Evolutionary conservation across 2,888 invertebrate genomes (phyloP).

Genomic region (Colletes collaris): DNA sequence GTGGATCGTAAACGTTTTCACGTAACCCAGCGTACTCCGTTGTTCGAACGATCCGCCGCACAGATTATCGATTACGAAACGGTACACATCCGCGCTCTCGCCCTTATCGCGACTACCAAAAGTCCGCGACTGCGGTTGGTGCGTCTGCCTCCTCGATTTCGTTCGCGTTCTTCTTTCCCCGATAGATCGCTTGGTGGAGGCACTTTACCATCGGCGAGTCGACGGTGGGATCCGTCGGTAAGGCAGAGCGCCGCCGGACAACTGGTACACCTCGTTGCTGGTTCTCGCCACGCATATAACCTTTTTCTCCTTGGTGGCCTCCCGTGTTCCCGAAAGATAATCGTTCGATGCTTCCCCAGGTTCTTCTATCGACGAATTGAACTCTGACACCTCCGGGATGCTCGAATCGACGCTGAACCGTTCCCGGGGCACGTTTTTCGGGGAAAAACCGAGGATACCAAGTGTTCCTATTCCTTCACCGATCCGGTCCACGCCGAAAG

Average conservation of each 20-base stretch:
- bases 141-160: slow-evolving; percentile 39
- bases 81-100: slow-evolving; percentile 49
- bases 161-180: slow-evolving; percentile 45
- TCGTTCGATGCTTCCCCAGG: not conserved
- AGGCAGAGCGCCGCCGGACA: slow-evolving; percentile 48
- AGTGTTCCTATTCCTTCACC: slow-evolving; percentile 31
- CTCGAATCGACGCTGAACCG: not conserved
- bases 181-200: slow-evolving; percentile 45
- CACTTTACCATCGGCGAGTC: slow-evolving; percentile 60
- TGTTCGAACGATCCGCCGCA: slow-evolving; percentile 41
- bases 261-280: slow-evolving; percentile 49
- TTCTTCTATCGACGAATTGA: not conserved
- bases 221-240: slow-evolving; percentile 39
- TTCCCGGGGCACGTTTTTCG: not conserved
- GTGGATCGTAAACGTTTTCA: slow-evolving; percentile 4
- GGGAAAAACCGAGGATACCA: not conserved
- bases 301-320: slow-evolving; percentile 4
- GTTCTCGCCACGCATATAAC: slow-evolving; percentile 20
- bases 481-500: slow-evolving; percentile 43
- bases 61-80: slow-evolving; percentile 45
- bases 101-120: slow-evolving; percentile 63
- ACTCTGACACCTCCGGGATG: not conserved
- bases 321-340: not conserved
- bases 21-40: not conserved
- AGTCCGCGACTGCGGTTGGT: slow-evolving; percentile 56